Conservation (phyloP, 2,797 vertebrate species). For the Gallinago stenura region DNA sequence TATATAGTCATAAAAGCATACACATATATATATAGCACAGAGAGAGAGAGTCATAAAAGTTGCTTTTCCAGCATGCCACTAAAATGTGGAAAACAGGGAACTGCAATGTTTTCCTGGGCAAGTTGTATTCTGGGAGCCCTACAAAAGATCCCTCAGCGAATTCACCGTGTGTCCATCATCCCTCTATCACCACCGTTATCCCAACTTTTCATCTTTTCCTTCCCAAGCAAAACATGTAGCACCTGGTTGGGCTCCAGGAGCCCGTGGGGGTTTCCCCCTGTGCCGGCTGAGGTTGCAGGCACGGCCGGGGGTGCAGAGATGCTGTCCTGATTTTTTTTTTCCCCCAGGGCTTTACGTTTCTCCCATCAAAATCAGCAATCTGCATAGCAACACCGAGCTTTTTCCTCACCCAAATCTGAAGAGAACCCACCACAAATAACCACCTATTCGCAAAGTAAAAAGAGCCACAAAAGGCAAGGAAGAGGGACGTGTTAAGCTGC, state of each 20-base stretch:
- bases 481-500: not conserved
- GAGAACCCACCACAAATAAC: not conserved
- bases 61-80: not conserved
- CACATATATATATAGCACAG: no score
- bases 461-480: not conserved
- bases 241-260: not conserved
- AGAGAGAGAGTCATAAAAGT: no score
- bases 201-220: not conserved
- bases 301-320: not conserved
- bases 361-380: constrained; percentile 12
- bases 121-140: not conserved
- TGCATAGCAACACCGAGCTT: constrained; percentile 31
- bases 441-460: not conserved
- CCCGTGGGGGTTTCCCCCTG: accelerated
- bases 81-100: not conserved
- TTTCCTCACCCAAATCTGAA: not conserved
- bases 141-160: not conserved
- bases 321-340: not conserved
- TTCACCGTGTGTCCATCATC: accelerated
- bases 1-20: not conserved
- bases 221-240: not conserved
- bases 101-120: accelerated
- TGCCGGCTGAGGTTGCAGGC: not conserved
- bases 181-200: accelerated
- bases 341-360: not conserved